These are phyloP conservation scores for Gracilinanus agilis DNA, from an alignment of 2,113 vertebrate genomes.

Conservation along the genomic window DNA sequence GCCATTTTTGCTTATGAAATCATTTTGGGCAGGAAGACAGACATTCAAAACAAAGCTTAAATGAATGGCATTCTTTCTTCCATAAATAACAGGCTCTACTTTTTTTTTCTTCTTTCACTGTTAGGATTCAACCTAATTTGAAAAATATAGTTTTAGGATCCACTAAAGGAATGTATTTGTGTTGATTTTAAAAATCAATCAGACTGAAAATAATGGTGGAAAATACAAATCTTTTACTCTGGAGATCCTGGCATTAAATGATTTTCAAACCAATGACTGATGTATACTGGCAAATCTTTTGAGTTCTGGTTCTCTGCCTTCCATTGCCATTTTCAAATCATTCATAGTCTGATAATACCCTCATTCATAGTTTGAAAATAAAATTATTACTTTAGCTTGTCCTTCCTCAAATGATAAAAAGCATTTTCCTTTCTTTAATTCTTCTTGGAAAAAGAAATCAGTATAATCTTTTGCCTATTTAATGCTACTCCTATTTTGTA, in stretches of 20 bases:
- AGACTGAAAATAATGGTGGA: neutral
- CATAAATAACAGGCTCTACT: neutral
- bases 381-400: neutral
- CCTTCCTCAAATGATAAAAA: too few species aligned
- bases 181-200: neutral
- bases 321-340: neutral
- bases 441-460: rapidly evolving
- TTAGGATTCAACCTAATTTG: neutral
- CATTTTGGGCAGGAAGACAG: neutral
- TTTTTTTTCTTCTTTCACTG: neutral
- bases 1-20: neutral
- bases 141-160: neutral
- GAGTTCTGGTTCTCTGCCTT: rapidly evolving
- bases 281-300: neutral
- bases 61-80: neutral
- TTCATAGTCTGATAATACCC: neutral
- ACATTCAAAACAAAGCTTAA: conserved; percentile 9
- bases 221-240: neutral
- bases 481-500: rapidly evolving
- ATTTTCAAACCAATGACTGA: neutral
- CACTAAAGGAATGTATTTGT: neutral
- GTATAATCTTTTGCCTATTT: rapidly evolving
- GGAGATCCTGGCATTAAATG: neutral
- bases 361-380: neutral
- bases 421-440: neutral